phyloP scores from a whole-genome alignment of 2,888 invertebrate genomes.

The Campopleginae sp. region DNA sequence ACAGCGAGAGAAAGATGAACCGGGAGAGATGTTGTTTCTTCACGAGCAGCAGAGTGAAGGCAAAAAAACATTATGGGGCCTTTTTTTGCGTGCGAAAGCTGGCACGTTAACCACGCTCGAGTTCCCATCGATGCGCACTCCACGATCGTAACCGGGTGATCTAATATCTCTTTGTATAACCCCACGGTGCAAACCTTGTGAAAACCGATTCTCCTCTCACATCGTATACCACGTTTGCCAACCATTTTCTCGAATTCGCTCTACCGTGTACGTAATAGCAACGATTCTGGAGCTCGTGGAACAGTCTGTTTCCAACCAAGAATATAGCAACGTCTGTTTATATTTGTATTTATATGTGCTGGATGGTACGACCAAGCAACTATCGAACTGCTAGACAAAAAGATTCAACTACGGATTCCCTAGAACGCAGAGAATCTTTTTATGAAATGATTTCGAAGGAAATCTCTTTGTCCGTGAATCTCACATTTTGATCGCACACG shows the following conservation, averaged over 20 bases:
- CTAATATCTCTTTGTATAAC: slow-evolving; percentile 52
- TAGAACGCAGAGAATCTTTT: slow-evolving; percentile 15
- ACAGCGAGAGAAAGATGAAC: slow-evolving; percentile 27
- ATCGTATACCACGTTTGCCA: slow-evolving; percentile 48
- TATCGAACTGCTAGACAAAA: slow-evolving; percentile 1
- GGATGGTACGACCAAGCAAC: slow-evolving; percentile 25
- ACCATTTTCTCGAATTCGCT: slow-evolving; percentile 40
- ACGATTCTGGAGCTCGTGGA: slow-evolving; percentile 1
- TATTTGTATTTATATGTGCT: slow-evolving; percentile 6
- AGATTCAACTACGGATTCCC: slow-evolving; percentile 6
- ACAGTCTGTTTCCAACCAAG: background rate
- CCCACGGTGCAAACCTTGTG: slow-evolving; percentile 7
- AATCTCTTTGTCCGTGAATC: background rate
- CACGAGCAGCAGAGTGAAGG: background rate
- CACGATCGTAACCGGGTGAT: slow-evolving; percentile 61
- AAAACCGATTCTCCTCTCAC: slow-evolving; percentile 42
- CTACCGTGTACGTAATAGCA: slow-evolving; percentile 41
- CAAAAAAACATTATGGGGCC: slow-evolving; percentile 37
- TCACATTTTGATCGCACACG: background rate
- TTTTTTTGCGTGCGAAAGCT: slow-evolving; percentile 25
- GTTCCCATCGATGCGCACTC: slow-evolving; percentile 60
- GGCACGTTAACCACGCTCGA: slow-evolving; percentile 58
- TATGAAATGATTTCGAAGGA: background rate
- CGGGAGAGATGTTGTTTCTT: slow-evolving; percentile 22
- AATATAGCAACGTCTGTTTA: background rate